These are phyloP conservation scores for Steinernema carpocapsae DNA, from an alignment of 2,888 invertebrate genomes.

Conservation along the genomic window DNA sequence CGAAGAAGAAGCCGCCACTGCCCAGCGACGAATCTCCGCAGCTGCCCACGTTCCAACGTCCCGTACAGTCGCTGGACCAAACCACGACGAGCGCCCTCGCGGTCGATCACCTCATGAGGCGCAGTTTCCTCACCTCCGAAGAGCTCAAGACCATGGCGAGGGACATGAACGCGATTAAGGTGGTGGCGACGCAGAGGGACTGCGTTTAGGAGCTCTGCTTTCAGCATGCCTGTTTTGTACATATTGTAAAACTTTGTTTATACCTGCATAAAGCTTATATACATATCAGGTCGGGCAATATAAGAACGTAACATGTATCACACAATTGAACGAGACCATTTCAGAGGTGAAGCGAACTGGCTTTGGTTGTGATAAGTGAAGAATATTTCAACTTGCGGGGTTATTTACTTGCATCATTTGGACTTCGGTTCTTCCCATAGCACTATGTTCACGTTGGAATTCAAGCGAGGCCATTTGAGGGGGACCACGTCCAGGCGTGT, in stretches of 20 bases:
- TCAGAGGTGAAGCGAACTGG: background rate
- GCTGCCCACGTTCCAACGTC: background rate
- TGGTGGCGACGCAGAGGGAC: slow-evolving; percentile 4
- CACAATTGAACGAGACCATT: background rate
- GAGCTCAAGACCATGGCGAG: slow-evolving; percentile 12
- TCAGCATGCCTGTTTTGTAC: background rate
- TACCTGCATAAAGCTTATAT: background rate
- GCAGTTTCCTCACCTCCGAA: slow-evolving; percentile 23
- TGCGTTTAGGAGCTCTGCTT: background rate
- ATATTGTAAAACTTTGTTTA: slow-evolving; percentile 7
- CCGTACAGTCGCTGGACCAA: slow-evolving; percentile 13
- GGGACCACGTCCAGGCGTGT: background rate
- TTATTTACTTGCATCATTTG: background rate
- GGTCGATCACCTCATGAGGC: slow-evolving; percentile 8
- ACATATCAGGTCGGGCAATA: background rate
- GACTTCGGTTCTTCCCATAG: background rate
- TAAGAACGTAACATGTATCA: background rate
- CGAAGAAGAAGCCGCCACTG: background rate
- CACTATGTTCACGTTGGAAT: background rate
- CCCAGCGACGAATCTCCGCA: background rate
- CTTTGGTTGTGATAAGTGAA: background rate
- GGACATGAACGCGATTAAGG: background rate
- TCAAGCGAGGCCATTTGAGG: background rate
- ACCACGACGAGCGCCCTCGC: slow-evolving; percentile 13
- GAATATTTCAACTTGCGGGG: too few relatives aligned